Percentiles rank a stretch among this genome's conserved stretches.
Evolutionary conservation across 2,888 invertebrate species (phyloP).

Genomic region (Ditula angustiorana): DNA sequence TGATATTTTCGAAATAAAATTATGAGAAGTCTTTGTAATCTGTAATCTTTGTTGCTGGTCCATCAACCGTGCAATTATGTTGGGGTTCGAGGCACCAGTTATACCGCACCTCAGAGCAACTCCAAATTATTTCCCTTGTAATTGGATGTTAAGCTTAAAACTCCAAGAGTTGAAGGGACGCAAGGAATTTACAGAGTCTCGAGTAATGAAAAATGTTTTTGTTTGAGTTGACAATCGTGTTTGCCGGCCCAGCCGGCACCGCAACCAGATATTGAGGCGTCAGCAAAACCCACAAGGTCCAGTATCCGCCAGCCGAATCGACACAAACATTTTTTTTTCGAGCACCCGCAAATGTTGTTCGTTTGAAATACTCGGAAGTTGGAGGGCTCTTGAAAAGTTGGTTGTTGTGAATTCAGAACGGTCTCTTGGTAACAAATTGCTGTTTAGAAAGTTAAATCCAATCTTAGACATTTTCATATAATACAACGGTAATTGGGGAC

Average conservation of each 20-base stretch:
- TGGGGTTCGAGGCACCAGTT: too few relatives aligned
- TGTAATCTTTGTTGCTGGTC: too few relatives aligned
- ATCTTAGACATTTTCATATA: not conserved
- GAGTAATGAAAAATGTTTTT: slow-evolving; percentile 31
- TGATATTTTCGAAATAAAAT: too few relatives aligned
- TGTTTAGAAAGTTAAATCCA: not conserved
- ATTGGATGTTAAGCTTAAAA: slow-evolving; percentile 13
- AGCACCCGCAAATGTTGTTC: not conserved
- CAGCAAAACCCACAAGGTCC: not conserved
- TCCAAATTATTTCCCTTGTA: too few relatives aligned
- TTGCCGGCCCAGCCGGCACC: not conserved
- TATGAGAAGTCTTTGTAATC: too few relatives aligned
- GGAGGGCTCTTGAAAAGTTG: not conserved
- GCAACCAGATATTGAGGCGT: not conserved
- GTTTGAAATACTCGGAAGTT: not conserved
- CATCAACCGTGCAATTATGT: too few relatives aligned
- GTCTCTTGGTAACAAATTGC: slow-evolving; percentile 6
- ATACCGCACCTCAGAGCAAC: too few relatives aligned
- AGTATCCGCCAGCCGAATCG: not conserved
- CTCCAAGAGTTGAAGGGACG: not conserved
- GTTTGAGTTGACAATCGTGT: slow-evolving; percentile 27
- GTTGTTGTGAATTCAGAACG: slow-evolving; percentile 4
- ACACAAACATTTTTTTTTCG: slow-evolving; percentile 2
- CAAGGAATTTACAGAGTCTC: not conserved
- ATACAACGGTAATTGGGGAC: not conserved